phyloP scores from a whole-genome alignment of 2,113 vertebrate species.

The Dicentrarchus labrax region DNA sequence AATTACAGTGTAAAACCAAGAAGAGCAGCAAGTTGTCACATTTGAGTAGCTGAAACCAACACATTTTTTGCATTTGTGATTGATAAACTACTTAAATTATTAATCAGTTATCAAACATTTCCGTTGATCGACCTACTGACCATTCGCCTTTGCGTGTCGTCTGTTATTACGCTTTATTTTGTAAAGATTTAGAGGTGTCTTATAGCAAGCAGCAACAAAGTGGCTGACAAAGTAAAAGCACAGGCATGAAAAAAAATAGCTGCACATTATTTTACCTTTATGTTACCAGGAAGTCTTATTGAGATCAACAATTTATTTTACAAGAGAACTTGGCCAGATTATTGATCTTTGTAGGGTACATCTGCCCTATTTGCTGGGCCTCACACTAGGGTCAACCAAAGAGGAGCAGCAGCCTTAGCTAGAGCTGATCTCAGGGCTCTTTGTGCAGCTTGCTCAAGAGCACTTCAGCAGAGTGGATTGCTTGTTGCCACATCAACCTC shows the following conservation, averaged over 20 bases:
- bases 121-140: neutral
- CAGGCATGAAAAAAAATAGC: neutral
- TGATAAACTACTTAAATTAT: neutral
- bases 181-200: neutral
- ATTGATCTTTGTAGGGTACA: neutral
- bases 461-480: slow-evolving; percentile 14
- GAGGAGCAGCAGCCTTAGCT: too few species aligned
- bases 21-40: neutral
- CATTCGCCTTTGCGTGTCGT: neutral
- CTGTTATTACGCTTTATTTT: too few species aligned
- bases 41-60: neutral
- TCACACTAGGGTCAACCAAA: neutral
- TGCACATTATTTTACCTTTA: neutral
- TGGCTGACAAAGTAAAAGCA: neutral
- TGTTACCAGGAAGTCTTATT: too few species aligned
- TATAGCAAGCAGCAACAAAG: neutral
- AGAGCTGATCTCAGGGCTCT: neutral
- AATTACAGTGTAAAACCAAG: neutral
- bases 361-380: neutral
- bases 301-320: too few species aligned
- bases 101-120: neutral
- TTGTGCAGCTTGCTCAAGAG: neutral
- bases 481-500: slow-evolving; percentile 4
- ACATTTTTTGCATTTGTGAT: neutral
- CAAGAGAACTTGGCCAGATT: too few species aligned